Base-by-base conservation (phyloP, 2,113 vertebrate species). In the Stictonetta naevosa region DNA sequence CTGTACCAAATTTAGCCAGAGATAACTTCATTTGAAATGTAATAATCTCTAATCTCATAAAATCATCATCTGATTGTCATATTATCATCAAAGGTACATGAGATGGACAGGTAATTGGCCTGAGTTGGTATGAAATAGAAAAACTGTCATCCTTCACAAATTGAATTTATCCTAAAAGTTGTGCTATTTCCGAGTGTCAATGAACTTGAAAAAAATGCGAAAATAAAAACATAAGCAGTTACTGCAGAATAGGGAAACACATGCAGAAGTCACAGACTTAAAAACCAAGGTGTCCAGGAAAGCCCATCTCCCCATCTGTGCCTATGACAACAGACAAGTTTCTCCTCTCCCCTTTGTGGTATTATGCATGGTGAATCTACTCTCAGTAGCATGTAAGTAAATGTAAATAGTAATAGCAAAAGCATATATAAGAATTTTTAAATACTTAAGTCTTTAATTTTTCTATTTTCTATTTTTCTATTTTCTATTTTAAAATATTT, bases 231-330 rank as follows among this genome's bases (percentile, higher is more conserved):
- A 2, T 0, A 3, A 14, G 31, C 40, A 69, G 26, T 3, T 34
- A 10, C 53, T 6, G 36, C 17, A 33, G 17, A 23, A 19, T 14
- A 62, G 23, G 28, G 26, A 36, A 56, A 64, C 7, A 3, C 73
- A 42, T 0, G 0, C 60, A 2, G 0, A 7, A 0, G 0, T 8
- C 4, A 16, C 19, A 18, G 0, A 4, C 22, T 6, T 16, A 29
- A 34, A 25, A 25, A 29, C 8, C 29, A 21, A 1, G 0, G 2
- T 14, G 19, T 29, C 16, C 23, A 2, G 8, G 14, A 4, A 33
- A 19, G 2, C 19, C 31, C 38, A 31, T 34, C 11, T 23, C 44
- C 2, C 1, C 6, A 8, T 5, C 18, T 9, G 44, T 29, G 17
- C 62, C 38, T 21, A 29, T 28, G 36, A 64, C n/a, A 40, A 42